Evolutionary conservation across 2,888 invertebrate species (phyloP), one percentile per base, ranked within the genome.

Genomic region (Dynastes maya): DNA sequence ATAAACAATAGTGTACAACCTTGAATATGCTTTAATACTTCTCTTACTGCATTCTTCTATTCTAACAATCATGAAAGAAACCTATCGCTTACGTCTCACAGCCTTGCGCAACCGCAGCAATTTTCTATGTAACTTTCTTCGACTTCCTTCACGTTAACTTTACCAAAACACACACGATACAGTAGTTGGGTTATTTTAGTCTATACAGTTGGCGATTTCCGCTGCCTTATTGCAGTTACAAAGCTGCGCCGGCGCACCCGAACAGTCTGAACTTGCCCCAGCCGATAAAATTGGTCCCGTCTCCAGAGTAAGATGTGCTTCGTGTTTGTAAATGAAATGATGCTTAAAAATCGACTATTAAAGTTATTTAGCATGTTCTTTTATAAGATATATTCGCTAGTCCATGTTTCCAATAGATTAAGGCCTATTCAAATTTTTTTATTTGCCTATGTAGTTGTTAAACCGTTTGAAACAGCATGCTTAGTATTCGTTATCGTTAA

Each of bases 171-270:
- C 82, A 82, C 80, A 81, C 79, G 82, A 80, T 83, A 83, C 80
- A 83, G 82, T 83, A 84, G 82, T 81, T 83, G 86, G 85, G 84
- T 58, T 86, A 88, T 89, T 89, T 88, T 94, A 96, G 96, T 95
- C 94, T 96, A 94, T 96, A 96, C 94, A 95, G 96, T 95, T 96
- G 96, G 96, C 96, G 96, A 93, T 96, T 96, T 93, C 96, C 96
- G 92, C 95, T 96, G 94, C 96, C 96, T 93, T 96, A 96, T 96
- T 96, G 96, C 94, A 96, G 96, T 93, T 95, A 95, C 93, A 94
- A 93, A 92, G 93, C 93, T 90, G 92, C 93, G 85, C 89, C 90
- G 82, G 92, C 92, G 89, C 94, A 94, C 89, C 94, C 94, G 87
- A 94, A 94, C 90, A 94, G 94, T 90, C 92, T 94, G 90, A 94